Percentiles rank a stretch among this genome's conserved stretches.
phyloP scores from a whole-genome alignment of 2,113 vertebrate genomes.

The Passer domesticus region DNA sequence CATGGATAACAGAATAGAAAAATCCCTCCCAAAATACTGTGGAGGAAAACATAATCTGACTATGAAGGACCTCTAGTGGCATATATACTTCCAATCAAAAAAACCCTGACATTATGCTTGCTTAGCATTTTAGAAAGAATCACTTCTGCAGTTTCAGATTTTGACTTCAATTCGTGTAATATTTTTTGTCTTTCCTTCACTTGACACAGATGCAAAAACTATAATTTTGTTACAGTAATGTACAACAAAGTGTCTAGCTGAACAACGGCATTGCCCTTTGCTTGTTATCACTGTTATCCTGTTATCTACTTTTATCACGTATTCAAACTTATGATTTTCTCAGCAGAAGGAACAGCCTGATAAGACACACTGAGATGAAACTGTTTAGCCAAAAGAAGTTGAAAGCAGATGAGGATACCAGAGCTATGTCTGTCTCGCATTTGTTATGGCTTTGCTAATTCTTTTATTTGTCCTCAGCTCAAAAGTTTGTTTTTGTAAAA shows the following conservation, averaged over 20 bases:
- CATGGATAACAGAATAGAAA: background rate
- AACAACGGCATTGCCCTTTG: background rate
- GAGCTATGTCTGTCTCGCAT: background rate
- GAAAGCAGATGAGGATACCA: background rate
- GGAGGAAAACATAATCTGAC: background rate
- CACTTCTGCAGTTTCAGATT: background rate
- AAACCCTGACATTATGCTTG: background rate
- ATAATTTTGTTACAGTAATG: background rate
- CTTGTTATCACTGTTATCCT: background rate
- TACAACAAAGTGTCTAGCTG: background rate
- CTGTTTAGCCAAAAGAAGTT: background rate
- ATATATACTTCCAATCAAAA: background rate
- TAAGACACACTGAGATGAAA: background rate
- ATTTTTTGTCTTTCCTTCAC: background rate
- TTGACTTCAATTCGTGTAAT: background rate
- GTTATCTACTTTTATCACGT: background rate
- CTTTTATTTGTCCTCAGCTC: background rate
- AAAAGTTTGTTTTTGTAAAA: background rate
- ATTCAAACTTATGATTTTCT: background rate
- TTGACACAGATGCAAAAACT: background rate
- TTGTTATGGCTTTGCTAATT: background rate
- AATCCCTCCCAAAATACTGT: background rate
- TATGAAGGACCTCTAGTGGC: slow-evolving; percentile 49
- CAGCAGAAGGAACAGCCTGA: background rate
- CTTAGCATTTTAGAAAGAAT: background rate